A percentile compares a stretch with the other conserved stretches of the same genome.
These are phyloP conservation scores for Leptinotarsa peninsularis DNA, from an alignment of 2,888 invertebrate species.

Conservation along the genomic window DNA sequence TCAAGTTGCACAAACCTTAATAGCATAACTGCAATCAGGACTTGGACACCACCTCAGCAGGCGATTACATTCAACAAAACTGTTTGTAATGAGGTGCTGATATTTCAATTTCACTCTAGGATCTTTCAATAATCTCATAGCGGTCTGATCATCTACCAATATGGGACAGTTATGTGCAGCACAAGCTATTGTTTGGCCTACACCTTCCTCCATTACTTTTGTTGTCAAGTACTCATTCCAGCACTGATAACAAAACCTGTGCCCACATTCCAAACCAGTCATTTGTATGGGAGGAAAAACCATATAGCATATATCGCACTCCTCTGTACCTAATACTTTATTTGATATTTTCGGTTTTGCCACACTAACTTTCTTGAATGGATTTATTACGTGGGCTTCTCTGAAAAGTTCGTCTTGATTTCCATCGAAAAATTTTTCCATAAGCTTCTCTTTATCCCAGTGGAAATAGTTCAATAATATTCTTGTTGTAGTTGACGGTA, in stretches of 20 bases:
- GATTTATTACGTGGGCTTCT: conserved; percentile 95
- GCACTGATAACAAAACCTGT: conserved; percentile 94
- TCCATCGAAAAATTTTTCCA: conserved; percentile 96
- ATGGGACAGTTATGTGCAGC: conserved; percentile 98
- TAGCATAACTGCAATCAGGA: conserved; percentile 96
- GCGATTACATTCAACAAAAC: conserved; percentile 98
- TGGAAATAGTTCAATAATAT: conserved; percentile 97
- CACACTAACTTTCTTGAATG: conserved; percentile 80
- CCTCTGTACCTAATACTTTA: conserved; percentile 82
- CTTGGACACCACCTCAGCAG: conserved; percentile 98
- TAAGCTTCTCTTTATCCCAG: conserved; percentile 99
- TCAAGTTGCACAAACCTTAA: conserved; percentile 72
- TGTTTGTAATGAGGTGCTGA: conserved; percentile 97
- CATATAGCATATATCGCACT: conserved; percentile 94
- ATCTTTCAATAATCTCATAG: conserved; percentile 91
- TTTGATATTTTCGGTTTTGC: conserved; percentile 77
- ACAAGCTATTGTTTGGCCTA: conserved; percentile 96
- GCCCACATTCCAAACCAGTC: conserved; percentile 97
- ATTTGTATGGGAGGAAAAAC: conserved; percentile 83
- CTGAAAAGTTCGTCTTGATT: conserved; percentile 94
- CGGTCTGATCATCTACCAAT: conserved; percentile 96
- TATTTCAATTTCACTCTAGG: conserved; percentile 91
- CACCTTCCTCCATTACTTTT: conserved; percentile 98
- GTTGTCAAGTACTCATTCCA: conserved; percentile 98
- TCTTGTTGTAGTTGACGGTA: conserved; percentile 88